Evolutionary conservation across 64 coral and sea anemone genomes (phyloP).

Genomic region (Dendrophyllia cribrosa): DNA sequence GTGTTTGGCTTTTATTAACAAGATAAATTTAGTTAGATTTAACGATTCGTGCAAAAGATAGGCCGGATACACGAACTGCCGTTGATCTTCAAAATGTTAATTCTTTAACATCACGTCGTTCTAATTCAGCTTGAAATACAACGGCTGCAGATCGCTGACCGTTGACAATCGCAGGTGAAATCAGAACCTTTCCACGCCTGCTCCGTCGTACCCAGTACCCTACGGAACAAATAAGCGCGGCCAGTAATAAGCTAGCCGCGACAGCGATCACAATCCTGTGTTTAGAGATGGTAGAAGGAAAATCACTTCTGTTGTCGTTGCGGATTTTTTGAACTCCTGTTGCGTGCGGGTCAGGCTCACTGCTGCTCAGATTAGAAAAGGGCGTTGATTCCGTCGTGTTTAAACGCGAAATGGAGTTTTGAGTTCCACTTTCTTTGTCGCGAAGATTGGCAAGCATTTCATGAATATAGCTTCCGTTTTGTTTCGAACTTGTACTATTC

Average conservation of each 20-base stretch:
- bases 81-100: too few relatives aligned
- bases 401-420: neutral
- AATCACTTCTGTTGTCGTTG: neutral
- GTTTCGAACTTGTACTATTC: neutral
- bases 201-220: neutral
- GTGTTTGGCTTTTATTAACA: too few relatives aligned
- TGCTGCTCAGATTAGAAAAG: neutral
- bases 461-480: neutral
- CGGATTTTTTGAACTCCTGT: neutral
- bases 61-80: too few relatives aligned
- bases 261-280: neutral
- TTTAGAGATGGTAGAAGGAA: neutral
- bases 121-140: neutral
- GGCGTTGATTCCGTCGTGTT: neutral
- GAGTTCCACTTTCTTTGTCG: neutral
- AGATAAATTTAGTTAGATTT: too few relatives aligned
- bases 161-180: neutral
- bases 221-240: neutral
- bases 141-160: neutral
- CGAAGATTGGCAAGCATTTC: neutral
- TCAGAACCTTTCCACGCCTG: neutral
- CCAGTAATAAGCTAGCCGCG: neutral
- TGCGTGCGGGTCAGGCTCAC: neutral
- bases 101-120: too few relatives aligned
- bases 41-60: too few relatives aligned